Conservation (phyloP, 2,113 vertebrate genomes). For the Gnathonemus longibarbis region DNA sequence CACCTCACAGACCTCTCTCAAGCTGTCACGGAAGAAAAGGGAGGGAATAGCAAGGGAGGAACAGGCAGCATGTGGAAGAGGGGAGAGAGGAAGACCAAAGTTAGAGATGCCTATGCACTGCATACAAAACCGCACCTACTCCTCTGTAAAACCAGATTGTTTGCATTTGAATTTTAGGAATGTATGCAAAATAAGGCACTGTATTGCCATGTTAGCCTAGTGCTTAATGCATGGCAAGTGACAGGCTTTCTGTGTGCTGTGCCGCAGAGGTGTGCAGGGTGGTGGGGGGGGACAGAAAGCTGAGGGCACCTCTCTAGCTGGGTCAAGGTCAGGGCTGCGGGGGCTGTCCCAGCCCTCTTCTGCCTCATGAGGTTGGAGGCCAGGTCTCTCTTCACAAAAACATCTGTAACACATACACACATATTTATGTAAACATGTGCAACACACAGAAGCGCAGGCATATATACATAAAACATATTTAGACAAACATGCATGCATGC, state of each 20-base stretch:
- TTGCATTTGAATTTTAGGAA: neutral
- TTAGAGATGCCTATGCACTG: neutral
- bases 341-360: conserved; percentile 42
- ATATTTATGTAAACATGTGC: conserved; percentile 8
- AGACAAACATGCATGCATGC: neutral
- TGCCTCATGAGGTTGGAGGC: conserved; percentile 49
- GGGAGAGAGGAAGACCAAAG: neutral
- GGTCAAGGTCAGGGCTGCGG: conserved; percentile 30
- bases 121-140: neutral
- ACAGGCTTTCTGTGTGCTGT: neutral
- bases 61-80: conserved; percentile 24
- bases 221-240: neutral
- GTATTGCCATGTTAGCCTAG: neutral
- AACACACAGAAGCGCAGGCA: neutral
- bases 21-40: conserved; percentile 37
- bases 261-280: neutral
- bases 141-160: neutral
- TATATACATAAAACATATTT: neutral
- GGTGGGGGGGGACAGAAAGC: neutral
- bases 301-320: conserved; percentile 53
- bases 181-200: neutral
- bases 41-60: neutral
- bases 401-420: conserved; percentile 25
- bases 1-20: conserved; percentile 71
- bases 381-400: conserved; percentile 49